These are phyloP conservation scores for Calosoma granatense DNA, from an alignment of 1,140 invertebrate species.

Conservation along the genomic window DNA sequence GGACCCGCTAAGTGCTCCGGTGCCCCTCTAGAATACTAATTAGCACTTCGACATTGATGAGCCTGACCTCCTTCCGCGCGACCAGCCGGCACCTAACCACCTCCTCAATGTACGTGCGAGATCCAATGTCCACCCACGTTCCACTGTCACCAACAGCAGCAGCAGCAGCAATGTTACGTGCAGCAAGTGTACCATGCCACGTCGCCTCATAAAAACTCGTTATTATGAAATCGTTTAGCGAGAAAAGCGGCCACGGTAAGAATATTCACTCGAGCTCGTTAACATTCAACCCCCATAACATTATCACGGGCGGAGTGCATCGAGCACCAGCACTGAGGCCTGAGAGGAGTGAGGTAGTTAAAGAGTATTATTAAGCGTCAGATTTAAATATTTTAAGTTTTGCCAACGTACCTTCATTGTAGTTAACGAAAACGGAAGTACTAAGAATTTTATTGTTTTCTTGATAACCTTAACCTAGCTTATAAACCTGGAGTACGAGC, in stretches of 20 bases:
- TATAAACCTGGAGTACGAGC: no score
- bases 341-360: no score
- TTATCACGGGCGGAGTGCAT: no score
- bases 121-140: no score
- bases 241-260: background rate
- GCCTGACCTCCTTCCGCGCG: conserved; percentile 16
- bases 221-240: background rate
- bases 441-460: no score
- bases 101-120: background rate
- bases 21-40: conserved; percentile 21
- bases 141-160: background rate
- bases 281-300: conserved; percentile 10
- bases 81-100: background rate
- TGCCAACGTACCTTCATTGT: no score
- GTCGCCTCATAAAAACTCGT: background rate
- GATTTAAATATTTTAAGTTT: no score
- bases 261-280: conserved; percentile 8
- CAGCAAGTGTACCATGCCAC: background rate
- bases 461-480: no score
- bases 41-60: conserved; percentile 23
- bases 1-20: conserved; percentile 17
- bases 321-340: no score
- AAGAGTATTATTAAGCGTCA: no score
- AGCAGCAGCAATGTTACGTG: no score
- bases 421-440: no score